Conservation (phyloP, 2,113 vertebrate genomes). For the Xiphias gladius region DNA sequence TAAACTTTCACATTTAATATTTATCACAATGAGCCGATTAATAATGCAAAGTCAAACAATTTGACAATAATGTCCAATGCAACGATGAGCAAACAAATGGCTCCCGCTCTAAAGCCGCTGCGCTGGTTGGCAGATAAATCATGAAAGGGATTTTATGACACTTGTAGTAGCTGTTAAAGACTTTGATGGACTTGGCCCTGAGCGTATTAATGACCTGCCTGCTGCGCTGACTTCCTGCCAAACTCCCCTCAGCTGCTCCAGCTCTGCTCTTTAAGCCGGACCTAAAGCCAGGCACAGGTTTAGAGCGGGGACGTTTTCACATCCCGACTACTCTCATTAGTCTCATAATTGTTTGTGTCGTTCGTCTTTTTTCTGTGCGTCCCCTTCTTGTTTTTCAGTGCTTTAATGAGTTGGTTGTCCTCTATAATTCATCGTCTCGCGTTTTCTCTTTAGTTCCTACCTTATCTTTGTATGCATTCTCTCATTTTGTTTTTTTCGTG, state of each 20-base stretch:
- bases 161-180: constrained; percentile 41
- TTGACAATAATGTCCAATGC: neutral
- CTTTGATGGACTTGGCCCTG: constrained; percentile 25
- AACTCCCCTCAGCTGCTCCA: constrained; percentile 7
- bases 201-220: constrained; percentile 22
- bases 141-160: neutral
- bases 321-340: too few species aligned
- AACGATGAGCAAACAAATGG: neutral
- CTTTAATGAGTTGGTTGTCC: too few species aligned
- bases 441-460: too few species aligned
- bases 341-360: too few species aligned
- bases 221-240: constrained; percentile 26
- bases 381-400: too few species aligned
- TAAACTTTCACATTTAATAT: constrained; percentile 5
- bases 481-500: too few species aligned
- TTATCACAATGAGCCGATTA: neutral
- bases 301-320: neutral
- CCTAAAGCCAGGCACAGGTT: neutral
- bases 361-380: too few species aligned
- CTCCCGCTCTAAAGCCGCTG: neutral
- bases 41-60: neutral
- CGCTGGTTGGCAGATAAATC: neutral
- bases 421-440: too few species aligned
- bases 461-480: too few species aligned
- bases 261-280: constrained; percentile 3